Evolutionary conservation across 2,113 vertebrate genomes (phyloP).

Genomic region (Brachionichthys hirsutus): DNA sequence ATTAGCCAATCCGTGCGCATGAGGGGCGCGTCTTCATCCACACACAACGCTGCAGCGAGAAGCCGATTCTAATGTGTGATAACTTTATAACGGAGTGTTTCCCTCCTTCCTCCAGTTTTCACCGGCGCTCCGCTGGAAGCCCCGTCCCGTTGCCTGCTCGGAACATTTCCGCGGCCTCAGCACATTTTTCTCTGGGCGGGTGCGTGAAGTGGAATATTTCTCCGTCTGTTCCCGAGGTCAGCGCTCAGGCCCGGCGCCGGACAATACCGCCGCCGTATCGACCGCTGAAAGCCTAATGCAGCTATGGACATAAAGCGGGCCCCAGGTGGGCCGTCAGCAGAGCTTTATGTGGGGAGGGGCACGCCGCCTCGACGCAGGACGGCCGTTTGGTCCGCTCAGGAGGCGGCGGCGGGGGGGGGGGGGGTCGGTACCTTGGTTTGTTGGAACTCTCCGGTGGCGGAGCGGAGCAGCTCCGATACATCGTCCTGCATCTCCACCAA

Average conservation of each 20-base stretch:
- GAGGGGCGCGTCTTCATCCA: constrained; percentile 1
- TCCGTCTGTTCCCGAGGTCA: constrained; percentile 46
- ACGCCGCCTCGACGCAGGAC: constrained; percentile 33
- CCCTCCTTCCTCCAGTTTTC: constrained; percentile 12
- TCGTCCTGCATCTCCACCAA: constrained; percentile 97
- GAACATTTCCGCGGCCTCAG: constrained; percentile 53
- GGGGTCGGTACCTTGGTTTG: constrained; percentile 83
- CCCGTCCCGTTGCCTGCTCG: constrained; percentile 24
- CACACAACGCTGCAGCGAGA: constrained; percentile 14
- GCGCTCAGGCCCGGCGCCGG: constrained; percentile 46
- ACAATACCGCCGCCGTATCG: constrained; percentile 55
- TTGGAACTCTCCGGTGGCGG: constrained; percentile 81
- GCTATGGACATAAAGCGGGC: constrained; percentile 55
- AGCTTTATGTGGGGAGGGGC: constrained; percentile 58
- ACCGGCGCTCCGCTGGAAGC: constrained; percentile 22
- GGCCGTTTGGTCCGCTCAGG: background rate
- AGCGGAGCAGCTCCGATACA: constrained; percentile 85
- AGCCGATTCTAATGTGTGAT: constrained; percentile 37
- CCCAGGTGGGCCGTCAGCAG: constrained; percentile 65
- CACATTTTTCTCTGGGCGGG: constrained; percentile 52
- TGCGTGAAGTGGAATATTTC: constrained; percentile 51
- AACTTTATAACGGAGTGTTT: constrained; percentile 20
- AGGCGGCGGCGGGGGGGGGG: background rate
- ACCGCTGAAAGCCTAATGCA: constrained; percentile 60
- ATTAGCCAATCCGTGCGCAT: background rate